These are phyloP conservation scores for Colletes latitarsis DNA, from an alignment of 1,140 invertebrate genomes.

Conservation along the genomic window DNA sequence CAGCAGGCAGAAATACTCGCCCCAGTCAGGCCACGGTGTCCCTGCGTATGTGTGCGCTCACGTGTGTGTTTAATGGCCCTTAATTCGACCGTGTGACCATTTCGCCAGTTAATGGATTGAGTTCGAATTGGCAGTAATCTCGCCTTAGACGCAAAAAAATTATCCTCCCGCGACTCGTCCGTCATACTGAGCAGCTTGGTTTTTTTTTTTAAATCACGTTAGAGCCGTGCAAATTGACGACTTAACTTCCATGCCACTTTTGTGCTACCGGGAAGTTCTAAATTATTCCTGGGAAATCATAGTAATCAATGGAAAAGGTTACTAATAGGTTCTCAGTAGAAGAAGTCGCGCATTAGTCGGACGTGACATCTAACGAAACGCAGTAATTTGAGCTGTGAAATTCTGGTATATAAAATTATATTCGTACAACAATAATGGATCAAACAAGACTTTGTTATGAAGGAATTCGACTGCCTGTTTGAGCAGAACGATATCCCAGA, in stretches of 20 bases:
- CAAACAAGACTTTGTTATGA: no score
- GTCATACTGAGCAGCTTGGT: not conserved
- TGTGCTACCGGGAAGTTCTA: no score
- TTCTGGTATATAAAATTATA: no score
- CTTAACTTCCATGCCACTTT: not conserved
- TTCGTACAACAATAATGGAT: no score
- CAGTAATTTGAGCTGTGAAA: no score
- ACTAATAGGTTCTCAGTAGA: not conserved
- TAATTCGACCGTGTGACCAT: slow-evolving; percentile 16
- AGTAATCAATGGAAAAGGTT: not conserved
- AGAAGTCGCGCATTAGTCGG: not conserved
- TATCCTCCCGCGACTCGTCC: not conserved
- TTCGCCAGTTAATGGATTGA: slow-evolving; percentile 6
- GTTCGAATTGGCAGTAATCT: not conserved
- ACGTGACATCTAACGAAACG: not conserved
- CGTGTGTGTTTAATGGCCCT: slow-evolving; percentile 15
- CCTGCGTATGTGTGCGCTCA: not conserved
- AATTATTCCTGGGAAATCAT: no score
- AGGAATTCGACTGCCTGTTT: no score
- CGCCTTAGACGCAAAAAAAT: not conserved
- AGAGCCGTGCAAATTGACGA: not conserved
- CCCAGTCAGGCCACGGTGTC: slow-evolving; percentile 2
- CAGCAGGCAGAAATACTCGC: slow-evolving; percentile 45
- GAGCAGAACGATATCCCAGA: no score
- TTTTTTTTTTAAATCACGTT: no score